Evolutionary conservation across 1,140 invertebrate genomes (phyloP), one percentile per base, ranked within the genome.

Genomic region (Varroa destructor): DNA sequence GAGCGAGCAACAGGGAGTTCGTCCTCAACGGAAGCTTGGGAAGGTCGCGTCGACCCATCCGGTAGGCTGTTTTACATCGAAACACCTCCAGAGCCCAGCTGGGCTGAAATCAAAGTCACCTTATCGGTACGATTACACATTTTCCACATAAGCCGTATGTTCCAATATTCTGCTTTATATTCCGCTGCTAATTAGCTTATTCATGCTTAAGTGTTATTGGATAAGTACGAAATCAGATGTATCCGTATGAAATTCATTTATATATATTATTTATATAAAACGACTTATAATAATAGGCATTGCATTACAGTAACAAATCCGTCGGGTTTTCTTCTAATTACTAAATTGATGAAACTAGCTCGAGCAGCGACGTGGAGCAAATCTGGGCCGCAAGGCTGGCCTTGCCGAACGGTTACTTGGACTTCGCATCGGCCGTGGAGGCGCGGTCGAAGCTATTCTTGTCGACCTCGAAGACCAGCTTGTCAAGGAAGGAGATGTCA

Each of bases 1-100:
- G 61, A 67, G 40, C 61, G 61, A 67, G 61, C 61, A 40, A 67
- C 61, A 40, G 61, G 61, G 12, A 67, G 61, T 37, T 67, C 61
- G 14, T 67, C 61, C n/a, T 67, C 61, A 14, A 67, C 61, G 12
- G 61, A 67, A 8, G 61, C 61, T 12, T 67, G 61, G 61, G 61
- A 67, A 37, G 61, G 46, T 40, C 40, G 46, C 14, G 61, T 67
- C 37, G 61, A 67, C 37, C 40, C 61, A 2, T 46, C 40, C 12
- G 61, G 61, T 1, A 67, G 61, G 37, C 61, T 67, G 4, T 67
- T 67, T 37, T 67, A 67, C 8, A 46, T 67, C 36, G 61, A 67
- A 37, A 67, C 12, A 14, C 46, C 61, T n/a, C 36, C 46, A 14
- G 61, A 67, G 37, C 61, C 61, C 40, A 67, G 46, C 46, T 67